Base-by-base conservation (phyloP, 2,888 invertebrate species). In the Dicranocentrus wangi region DNA sequence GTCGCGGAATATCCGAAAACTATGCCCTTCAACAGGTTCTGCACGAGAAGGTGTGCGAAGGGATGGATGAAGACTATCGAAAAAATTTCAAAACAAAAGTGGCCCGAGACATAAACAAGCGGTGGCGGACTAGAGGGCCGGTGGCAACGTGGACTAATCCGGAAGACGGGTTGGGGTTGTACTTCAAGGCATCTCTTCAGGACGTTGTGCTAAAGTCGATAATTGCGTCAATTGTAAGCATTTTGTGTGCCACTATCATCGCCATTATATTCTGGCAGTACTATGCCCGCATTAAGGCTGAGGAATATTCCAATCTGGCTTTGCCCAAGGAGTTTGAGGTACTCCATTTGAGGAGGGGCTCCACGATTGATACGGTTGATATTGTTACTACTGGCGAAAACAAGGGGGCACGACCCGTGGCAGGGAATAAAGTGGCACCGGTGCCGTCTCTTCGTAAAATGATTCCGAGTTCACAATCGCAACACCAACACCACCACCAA, bases 281-380 rank as follows among this genome's bases (percentile, higher is more conserved):
- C 43, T 79, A 79, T 25, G 71, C 79, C 19, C 32, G 79, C 0
- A 79, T 79, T n/a, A 79, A 79, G 28, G 66, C 71, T 15, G 79
- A 79, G 28, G 79, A 79, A 39, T 71, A 79, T 61, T 71, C 79
- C 0, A 71, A 79, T 66, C 66, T 79, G 2, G 71, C 79, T 0
- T 28, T 79, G 7, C 71, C 79, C 21, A 71, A 79, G 21, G 79
- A 79, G 19, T 79, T 79, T 27, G 70, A 78, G 55, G 77, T 78
- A 7, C 63, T 78, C 0, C 63, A 70, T 47, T 21, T 78, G 8
- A 19, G 27, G 10, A 27, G 77, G 3, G 70, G 70, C 3, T 32
- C 32, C 5, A 32, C 10, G 32, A 32, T 32, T 32, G 32, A 32
- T 32, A 10, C 3, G 10, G 32, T 32, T 7, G 32, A 32, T 32